These are phyloP conservation scores for Anthopleura xanthogrammica DNA, from an alignment of 92 coral and sea anemone species.

Conservation along the genomic window DNA sequence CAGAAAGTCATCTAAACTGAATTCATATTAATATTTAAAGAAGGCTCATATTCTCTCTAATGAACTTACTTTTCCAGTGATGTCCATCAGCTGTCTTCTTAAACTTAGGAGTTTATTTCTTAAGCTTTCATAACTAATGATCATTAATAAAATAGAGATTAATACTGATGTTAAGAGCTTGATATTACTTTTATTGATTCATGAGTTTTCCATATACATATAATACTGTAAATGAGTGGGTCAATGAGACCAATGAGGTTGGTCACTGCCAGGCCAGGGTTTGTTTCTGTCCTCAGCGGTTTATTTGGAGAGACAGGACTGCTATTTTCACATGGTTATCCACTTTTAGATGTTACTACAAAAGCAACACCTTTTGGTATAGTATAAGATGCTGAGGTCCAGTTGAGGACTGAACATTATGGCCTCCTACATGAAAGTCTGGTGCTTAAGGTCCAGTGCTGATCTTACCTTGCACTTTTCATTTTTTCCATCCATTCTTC, in stretches of 20 bases:
- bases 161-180: not conserved
- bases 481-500: constrained; percentile 89
- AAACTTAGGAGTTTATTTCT: constrained; percentile 73
- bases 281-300: no score
- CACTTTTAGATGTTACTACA: no score
- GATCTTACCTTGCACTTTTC: constrained; percentile 77
- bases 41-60: not conserved
- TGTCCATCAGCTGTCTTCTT: constrained; percentile 92
- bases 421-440: not conserved
- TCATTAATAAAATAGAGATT: constrained; percentile 7
- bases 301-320: no score
- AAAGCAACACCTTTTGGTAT: no score
- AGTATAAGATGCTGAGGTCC: no score
- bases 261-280: no score
- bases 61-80: constrained; percentile 87
- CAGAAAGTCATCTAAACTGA: not conserved
- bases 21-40: no score
- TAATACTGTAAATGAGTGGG: no score
- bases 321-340: no score
- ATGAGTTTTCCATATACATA: no score
- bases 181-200: not conserved
- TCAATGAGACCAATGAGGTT: not conserved
- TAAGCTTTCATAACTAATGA: constrained; percentile 84
- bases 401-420: not conserved
- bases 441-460: not conserved